Evolutionary conservation across 2,797 vertebrate genomes (phyloP).

Genomic region (Cossypha polioptera): DNA sequence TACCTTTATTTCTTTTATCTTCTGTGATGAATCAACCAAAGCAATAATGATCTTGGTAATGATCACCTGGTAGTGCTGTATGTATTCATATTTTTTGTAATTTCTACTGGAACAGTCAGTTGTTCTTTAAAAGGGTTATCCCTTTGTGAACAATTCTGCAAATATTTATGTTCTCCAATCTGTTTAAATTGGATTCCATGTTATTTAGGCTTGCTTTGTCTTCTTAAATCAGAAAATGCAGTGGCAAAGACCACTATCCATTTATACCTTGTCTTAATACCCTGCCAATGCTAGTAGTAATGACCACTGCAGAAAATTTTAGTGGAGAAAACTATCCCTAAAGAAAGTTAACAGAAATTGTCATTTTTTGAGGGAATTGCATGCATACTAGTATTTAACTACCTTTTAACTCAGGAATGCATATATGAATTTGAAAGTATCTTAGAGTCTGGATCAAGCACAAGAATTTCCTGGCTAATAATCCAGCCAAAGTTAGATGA

Average conservation of each 20-base stretch:
- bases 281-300: background rate
- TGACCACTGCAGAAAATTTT: background rate
- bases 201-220: background rate
- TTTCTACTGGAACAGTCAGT: background rate
- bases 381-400: background rate
- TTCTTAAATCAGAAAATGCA: background rate
- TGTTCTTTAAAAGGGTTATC: background rate
- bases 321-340: background rate
- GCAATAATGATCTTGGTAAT: background rate
- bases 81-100: background rate
- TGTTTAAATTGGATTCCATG: background rate
- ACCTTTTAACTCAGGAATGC: background rate
- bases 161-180: background rate
- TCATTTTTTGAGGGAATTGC: background rate
- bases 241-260: background rate
- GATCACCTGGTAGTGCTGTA: background rate
- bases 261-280: background rate
- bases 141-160: background rate
- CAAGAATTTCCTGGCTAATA: background rate
- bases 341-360: background rate
- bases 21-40: background rate
- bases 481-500: background rate
- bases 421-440: background rate
- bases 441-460: background rate
- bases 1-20: background rate